Evolutionary conservation across 1,140 invertebrate genomes (phyloP).

Genomic region (Phymastichus coffea): DNA sequence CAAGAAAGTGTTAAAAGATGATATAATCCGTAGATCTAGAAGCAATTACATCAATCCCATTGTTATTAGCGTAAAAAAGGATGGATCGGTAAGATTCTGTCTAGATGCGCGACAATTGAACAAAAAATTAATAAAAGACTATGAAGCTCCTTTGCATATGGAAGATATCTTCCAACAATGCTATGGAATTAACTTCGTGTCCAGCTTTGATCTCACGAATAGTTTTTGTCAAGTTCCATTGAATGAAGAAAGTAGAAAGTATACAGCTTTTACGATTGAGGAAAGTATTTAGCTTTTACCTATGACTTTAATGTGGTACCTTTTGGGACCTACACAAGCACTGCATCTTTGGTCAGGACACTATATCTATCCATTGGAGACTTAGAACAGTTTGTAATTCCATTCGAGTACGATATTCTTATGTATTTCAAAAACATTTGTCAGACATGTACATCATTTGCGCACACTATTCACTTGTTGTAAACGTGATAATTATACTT

Average conservation of each 20-base stretch:
- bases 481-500: no score
- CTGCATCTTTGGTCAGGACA: constrained; percentile 34
- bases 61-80: no score
- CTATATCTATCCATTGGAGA: neutral
- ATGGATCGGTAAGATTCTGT: no score
- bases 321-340: constrained; percentile 40
- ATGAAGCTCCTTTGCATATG: constrained; percentile 35
- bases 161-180: no score
- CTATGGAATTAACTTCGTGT: constrained; percentile 27
- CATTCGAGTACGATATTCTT: constrained; percentile 35
- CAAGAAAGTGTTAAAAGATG: constrained; percentile 28
- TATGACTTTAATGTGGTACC: constrained; percentile 39
- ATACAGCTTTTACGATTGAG: constrained; percentile 27
- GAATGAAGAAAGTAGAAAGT: no score
- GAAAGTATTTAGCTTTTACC: constrained; percentile 40
- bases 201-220: constrained; percentile 37
- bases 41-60: no score
- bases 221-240: no score
- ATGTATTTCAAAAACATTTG: constrained; percentile 16
- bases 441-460: constrained; percentile 32
- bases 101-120: constrained; percentile 42
- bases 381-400: constrained; percentile 1
- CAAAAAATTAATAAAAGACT: no score
- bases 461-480: neutral
- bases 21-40: no score